Percentiles rank a stretch among this genome's conserved stretches.
Conservation (phyloP, 2,888 invertebrate species). For the Standfussiana lucernea region DNA sequence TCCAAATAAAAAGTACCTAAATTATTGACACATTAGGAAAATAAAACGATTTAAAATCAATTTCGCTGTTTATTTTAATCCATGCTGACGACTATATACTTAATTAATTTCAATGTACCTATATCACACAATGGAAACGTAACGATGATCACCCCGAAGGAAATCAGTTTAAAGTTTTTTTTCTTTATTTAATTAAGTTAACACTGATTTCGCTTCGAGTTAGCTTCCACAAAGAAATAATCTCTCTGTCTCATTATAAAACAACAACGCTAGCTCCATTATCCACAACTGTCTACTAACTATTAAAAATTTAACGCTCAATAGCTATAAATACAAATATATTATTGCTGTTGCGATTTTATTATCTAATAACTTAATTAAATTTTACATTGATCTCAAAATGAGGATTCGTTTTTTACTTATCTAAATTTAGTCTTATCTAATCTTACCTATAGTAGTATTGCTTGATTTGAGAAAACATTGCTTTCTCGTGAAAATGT, state of each 20-base stretch:
- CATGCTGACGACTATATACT: conserved; percentile 89
- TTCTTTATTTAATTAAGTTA: conserved; percentile 51
- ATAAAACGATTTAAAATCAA: conserved; percentile 68
- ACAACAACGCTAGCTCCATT: conserved; percentile 88
- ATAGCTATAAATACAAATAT: conserved; percentile 90
- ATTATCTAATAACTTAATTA: conserved; percentile 73
- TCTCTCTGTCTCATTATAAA: conserved; percentile 85
- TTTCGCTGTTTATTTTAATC: conserved; percentile 88
- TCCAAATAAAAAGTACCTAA: not conserved
- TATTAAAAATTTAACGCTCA: conserved; percentile 90
- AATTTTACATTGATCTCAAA: conserved; percentile 89
- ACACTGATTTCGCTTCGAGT: conserved; percentile 68
- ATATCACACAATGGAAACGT: conserved; percentile 89
- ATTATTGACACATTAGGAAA: conserved; percentile 24
- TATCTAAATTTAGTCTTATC: conserved; percentile 84
- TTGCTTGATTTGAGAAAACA: conserved; percentile 89
- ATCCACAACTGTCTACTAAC: conserved; percentile 88
- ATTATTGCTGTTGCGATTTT: conserved; percentile 90
- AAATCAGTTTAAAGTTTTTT: conserved; percentile 70
- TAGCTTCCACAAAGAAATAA: conserved; percentile 80
- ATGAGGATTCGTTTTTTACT: conserved; percentile 87
- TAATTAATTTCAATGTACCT: conserved; percentile 87
- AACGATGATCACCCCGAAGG: conserved; percentile 74
- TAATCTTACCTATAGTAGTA: conserved; percentile 87
- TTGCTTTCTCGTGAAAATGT: conserved; percentile 83